Base-by-base conservation (phyloP, 2,888 invertebrate species). In the Steinernema scapterisci region DNA sequence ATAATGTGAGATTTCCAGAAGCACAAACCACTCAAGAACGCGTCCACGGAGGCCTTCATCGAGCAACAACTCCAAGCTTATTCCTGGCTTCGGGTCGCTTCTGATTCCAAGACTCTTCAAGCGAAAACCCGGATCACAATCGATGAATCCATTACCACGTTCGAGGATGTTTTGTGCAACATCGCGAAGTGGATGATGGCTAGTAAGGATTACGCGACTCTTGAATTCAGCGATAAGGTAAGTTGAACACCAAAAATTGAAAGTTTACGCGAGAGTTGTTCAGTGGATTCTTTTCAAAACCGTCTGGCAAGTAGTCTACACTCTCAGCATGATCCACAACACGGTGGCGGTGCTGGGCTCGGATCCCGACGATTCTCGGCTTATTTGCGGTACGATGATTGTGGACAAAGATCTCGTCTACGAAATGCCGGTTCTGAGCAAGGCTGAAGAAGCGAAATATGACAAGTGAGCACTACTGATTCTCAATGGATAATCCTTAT, bases 261-360 rank as follows among this genome's bases (percentile, higher is more conserved):
- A 54, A 11, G n/a, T n/a, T 54, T 6, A 38, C 3, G 5, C 16
- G 31, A 11, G 11, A 63, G 13, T 31, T 63, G 7, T 21, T 31
- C 25, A 63, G 63, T 63, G 63, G 63, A 27, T 63, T 5, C 11
- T 63, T 2, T 63, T 63, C 63, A 63, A 63, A 63, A 25, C 5
- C 27, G 27, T 63, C 38, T 63, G 63, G 63, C 31, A 25, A 5
- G 16, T 31, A 5, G 23, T 31, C 63, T 31, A 63, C 63, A 27
- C 63, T 9, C 23, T 63, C 63, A 27, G 27, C 27, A 27, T 16
- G 31, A 27, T 63, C 31, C 6, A 27, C 11, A 31, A 31, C 21
- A 63, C 63, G n/a, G 9, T 63, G 5, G 63, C 16, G 7, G 16
- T 63, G 1, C 13, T 63, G 3, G 63, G 63, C 6, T 11, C 11